These are phyloP conservation scores for Aphelinus certus DNA, from an alignment of 1,140 invertebrate genomes.

Conservation along the genomic window DNA sequence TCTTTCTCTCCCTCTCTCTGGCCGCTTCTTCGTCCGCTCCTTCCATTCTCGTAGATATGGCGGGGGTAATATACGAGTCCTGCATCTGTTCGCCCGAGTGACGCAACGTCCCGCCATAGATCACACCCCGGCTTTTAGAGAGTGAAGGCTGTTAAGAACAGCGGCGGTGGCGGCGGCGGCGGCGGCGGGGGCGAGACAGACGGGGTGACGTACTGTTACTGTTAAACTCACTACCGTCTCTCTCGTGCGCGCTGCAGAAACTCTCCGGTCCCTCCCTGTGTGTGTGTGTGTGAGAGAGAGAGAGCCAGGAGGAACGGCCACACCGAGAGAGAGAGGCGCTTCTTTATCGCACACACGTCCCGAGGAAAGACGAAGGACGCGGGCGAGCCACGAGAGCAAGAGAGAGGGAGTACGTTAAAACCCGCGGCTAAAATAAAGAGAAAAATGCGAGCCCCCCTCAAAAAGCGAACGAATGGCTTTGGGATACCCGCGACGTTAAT, in stretches of 20 bases:
- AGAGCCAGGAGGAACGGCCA: conserved; percentile 13
- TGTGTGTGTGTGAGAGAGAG: background rate
- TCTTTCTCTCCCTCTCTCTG: conserved; percentile 52
- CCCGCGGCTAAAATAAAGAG: conserved; percentile 31
- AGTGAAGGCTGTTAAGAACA: conserved; percentile 61
- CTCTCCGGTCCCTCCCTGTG: background rate
- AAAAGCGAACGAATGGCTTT: conserved; percentile 26
- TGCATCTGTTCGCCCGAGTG: conserved; percentile 66
- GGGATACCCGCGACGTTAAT: conserved; percentile 21
- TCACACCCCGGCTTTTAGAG: conserved; percentile 63
- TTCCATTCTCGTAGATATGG: conserved; percentile 56
- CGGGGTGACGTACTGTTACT: conserved; percentile 59
- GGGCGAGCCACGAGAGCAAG: conserved; percentile 38
- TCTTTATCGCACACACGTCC: conserved; percentile 31
- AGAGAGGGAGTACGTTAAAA: conserved; percentile 36
- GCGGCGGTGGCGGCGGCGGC: conserved; percentile 19
- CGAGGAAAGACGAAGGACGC: conserved; percentile 42
- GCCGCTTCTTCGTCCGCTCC: conserved; percentile 37
- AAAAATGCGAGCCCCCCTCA: conserved; percentile 22
- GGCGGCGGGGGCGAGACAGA: conserved; percentile 41
- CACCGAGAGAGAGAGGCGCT: conserved; percentile 12
- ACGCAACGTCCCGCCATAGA: conserved; percentile 67
- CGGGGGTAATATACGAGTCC: conserved; percentile 65
- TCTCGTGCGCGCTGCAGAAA: background rate
- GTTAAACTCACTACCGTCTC: conserved; percentile 58